A percentile compares a stretch with the other conserved stretches of the same genome.
Evolutionary conservation across 2,797 vertebrate species (phyloP).

Genomic region (Chlorospingus semifuscus): DNA sequence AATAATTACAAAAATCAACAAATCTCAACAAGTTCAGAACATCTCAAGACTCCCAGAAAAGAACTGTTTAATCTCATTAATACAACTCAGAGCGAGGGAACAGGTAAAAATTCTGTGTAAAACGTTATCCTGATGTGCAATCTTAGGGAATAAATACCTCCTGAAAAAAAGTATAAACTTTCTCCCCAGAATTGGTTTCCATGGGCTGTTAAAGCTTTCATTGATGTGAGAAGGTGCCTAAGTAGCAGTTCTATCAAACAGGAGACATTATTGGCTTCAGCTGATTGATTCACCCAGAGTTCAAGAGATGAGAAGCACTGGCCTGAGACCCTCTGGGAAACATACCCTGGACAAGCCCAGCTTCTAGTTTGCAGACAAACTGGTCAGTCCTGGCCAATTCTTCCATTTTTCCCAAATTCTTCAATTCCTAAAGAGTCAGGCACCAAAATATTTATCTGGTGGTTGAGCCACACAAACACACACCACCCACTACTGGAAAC

Average conservation of each 20-base stretch:
- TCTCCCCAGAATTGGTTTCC: background rate
- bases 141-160: background rate
- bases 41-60: background rate
- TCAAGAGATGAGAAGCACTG: background rate
- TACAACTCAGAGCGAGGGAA: background rate
- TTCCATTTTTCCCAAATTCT: background rate
- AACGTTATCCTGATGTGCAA: background rate
- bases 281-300: background rate
- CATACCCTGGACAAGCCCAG: background rate
- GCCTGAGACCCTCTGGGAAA: background rate
- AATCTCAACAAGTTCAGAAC: constrained; percentile 18
- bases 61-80: background rate
- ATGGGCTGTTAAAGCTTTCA: background rate
- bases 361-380: background rate
- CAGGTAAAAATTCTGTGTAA: background rate
- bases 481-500: background rate
- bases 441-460: background rate
- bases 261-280: background rate
- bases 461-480: fast-evolving
- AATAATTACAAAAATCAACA: constrained; percentile 35
- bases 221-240: background rate
- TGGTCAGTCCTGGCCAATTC: background rate
- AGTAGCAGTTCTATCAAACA: background rate
- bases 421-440: background rate
- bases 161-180: too few species aligned